phyloP scores from a whole-genome alignment of 2,888 invertebrate species.

The Noctua fimbriata region DNA sequence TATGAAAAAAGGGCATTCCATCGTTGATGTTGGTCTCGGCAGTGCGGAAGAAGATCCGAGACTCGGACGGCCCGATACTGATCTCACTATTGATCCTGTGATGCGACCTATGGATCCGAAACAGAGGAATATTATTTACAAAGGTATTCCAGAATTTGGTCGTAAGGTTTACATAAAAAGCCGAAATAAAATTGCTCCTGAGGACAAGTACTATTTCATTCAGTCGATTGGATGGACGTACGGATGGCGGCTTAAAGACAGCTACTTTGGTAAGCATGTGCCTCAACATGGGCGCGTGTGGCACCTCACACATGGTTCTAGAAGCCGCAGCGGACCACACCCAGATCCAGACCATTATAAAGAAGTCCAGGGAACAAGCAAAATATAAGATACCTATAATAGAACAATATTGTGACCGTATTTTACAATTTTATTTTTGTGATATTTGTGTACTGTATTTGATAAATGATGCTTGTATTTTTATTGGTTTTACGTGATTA shows the following conservation, averaged over 20 bases:
- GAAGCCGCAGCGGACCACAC: constrained; percentile 73
- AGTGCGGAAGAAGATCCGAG: constrained; percentile 73
- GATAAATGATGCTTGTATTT: no score
- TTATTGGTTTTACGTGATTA: no score
- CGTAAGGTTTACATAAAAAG: constrained; percentile 72
- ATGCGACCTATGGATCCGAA: constrained; percentile 65
- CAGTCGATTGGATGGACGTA: constrained; percentile 71
- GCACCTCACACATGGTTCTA: constrained; percentile 66
- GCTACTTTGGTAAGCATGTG: constrained; percentile 64
- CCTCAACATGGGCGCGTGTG: constrained; percentile 71
- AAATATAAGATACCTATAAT: background rate
- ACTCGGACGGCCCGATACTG: constrained; percentile 64
- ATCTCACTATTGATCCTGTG: constrained; percentile 37
- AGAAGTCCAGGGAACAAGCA: background rate
- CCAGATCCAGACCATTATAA: constrained; percentile 75
- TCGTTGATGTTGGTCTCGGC: constrained; percentile 75
- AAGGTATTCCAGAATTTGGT: constrained; percentile 73
- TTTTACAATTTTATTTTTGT: no score
- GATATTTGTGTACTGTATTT: no score
- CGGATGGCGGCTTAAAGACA: constrained; percentile 77
- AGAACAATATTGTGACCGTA: background rate
- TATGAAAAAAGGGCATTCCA: constrained; percentile 72
- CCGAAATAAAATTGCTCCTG: constrained; percentile 70
- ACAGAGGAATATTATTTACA: constrained; percentile 70
- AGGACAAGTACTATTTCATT: constrained; percentile 75